Base-by-base conservation (phyloP, 1,140 invertebrate genomes). In the Macrotrachela quadricornifera region DNA sequence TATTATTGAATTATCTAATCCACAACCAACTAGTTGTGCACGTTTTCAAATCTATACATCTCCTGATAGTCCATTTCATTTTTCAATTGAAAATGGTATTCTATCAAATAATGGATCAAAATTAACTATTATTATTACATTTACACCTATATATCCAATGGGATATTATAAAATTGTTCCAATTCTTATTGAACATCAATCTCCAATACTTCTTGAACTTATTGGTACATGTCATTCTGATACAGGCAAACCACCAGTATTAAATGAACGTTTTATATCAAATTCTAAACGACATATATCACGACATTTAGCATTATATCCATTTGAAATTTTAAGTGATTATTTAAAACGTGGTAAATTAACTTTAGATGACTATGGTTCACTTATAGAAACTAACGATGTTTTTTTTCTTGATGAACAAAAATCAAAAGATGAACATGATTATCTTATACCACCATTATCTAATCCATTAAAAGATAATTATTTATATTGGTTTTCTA, bases 151-250 rank as follows among this genome's bases (percentile, higher is more conserved):
- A 38, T 59, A 66, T 55, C 62, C 68, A n/a, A 68, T 68, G 49
- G 67, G 65, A 57, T 69, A 68, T 46, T 61, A 67, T 55, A 57
- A 66, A 42, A 55, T 59, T 36, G 54, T 70, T 11, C 53, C 64
- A 0, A 67, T 66, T 55, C 55, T 69, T 15, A 58, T 70, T 6
- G 63, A 68, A 47, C 65, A 69, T 55, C 64, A 69, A 63, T 63
- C 59, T 13, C 64, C 66, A 15, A 47, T 68, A 16, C 68, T 63
- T 52, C 50, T 70, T 37, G 68, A 70, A 39, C 43, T 69, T 6
- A 17, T 68, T 38, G 68, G 64, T 6, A 70, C 68, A 1, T 68
- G 65, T 59, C 68, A 70, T 54, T 60, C 64, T 12, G 67, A 67
- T 48, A 56, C 57, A 2, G 54, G 62, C 2, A 68, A 69, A 54